Evolutionary conservation across 2,113 vertebrate species (phyloP).

Genomic region (Solenodon paradoxus): DNA sequence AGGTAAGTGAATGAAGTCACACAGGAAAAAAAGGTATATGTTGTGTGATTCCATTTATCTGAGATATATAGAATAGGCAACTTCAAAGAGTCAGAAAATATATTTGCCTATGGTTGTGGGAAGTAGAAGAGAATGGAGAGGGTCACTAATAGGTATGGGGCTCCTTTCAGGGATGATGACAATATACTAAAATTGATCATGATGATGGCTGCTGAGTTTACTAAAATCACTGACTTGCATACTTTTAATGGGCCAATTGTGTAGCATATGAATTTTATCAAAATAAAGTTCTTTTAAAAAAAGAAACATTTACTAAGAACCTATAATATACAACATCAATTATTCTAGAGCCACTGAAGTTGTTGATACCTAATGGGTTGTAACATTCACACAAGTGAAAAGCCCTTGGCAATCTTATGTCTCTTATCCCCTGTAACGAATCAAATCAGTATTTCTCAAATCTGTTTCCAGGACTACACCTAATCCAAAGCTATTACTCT

Average conservation of each 20-base stretch:
- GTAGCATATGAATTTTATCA: neutral
- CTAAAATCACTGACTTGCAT: neutral
- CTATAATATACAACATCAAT: neutral
- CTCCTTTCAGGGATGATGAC: no score
- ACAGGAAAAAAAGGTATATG: neutral
- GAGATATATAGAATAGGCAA: neutral
- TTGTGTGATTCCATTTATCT: no score
- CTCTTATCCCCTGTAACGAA: neutral
- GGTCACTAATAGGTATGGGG: neutral
- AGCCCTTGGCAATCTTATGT: neutral
- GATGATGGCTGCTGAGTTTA: neutral
- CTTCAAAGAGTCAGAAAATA: neutral
- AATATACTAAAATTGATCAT: neutral
- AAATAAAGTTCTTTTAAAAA: neutral
- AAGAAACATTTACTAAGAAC: neutral
- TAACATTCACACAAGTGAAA: neutral
- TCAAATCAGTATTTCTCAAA: neutral
- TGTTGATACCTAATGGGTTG: neutral
- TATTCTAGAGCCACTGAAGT: neutral
- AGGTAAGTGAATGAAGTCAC: neutral
- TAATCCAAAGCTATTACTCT: fast-evolving
- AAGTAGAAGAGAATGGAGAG: neutral
- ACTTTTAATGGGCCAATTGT: neutral
- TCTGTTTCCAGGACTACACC: neutral
- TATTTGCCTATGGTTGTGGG: neutral